Evolutionary conservation across 1,140 invertebrate species (phyloP), one percentile per base, ranked within the genome.

Genomic region (Hestina assimilis): DNA sequence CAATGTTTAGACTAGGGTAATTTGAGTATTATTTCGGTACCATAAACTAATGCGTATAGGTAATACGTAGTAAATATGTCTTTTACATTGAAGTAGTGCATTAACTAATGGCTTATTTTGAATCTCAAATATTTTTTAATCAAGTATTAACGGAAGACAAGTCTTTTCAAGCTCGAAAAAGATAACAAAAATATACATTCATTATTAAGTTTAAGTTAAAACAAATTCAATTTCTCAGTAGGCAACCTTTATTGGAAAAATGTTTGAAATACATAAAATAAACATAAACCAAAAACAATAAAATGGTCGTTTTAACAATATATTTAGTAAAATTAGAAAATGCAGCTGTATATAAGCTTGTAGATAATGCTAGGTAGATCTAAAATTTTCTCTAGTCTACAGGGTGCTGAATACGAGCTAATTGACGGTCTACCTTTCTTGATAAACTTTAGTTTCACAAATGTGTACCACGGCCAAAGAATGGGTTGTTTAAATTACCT

Each of bases 321-420:
- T 47, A 21, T 31, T 47, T 33, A 47, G 12, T 17, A 47, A 31
- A 42, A 38, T 23, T 50, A 38, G 8, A 47, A 17, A 64, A 51
- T 28, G 55, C 63, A 73, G 71, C 66, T 80, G 75, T 80, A 76
- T 21, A 75, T 79, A 76, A 15, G 80, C 76, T 81, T 81, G 31
- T 78, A 77, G 70, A 42, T 63, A 72, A 71, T 66, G 59, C 63
- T 78, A 76, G 75, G 59, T 75, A 75, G 66, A 60, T 75, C 54
- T 73, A 72, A 68, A 31, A 14, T 61, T 69, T 70, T 75, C 63
- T 83, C 80, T 83, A 81, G 80, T 83, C 80, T 73, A 68, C 75
- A 66, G 78, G 72, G 80, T 83, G 80, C 80, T 80, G 63, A 63
- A 63, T 61, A 58, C 45, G 52, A 65, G 53, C 46, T 59, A 61